phyloP scores from a whole-genome alignment of 1,140 invertebrate species.

The Proctacanthus coquilletti region DNA sequence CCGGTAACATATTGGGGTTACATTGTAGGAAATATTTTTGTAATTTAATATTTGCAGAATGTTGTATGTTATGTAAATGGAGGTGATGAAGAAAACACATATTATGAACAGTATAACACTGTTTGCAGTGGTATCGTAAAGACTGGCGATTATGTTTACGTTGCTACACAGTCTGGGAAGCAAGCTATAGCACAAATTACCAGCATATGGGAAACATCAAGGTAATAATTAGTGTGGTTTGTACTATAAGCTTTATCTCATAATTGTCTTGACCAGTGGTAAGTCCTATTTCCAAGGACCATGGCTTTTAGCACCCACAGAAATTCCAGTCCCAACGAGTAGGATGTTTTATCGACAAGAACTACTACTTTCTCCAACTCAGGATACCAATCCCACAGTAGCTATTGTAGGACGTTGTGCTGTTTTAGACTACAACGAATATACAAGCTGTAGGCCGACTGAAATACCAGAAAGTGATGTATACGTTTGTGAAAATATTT shows the following conservation, averaged over 20 bases:
- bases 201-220: slow-evolving; percentile 79
- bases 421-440: slow-evolving; percentile 83
- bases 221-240: slow-evolving; percentile 39
- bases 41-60: slow-evolving; percentile 7
- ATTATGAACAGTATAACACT: slow-evolving; percentile 86
- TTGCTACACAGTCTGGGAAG: slow-evolving; percentile 69
- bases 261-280: slow-evolving; percentile 41
- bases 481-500: slow-evolving; percentile 85
- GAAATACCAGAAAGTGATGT: slow-evolving; percentile 87
- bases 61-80: slow-evolving; percentile 54
- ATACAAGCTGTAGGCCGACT: slow-evolving; percentile 81
- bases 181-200: slow-evolving; percentile 89
- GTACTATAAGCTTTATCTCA: not conserved
- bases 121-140: slow-evolving; percentile 65
- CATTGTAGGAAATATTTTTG: not conserved
- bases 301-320: slow-evolving; percentile 76
- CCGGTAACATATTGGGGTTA: too few relatives aligned
- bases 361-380: slow-evolving; percentile 78
- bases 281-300: slow-evolving; percentile 86
- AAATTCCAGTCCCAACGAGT: slow-evolving; percentile 59
- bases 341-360: slow-evolving; percentile 90
- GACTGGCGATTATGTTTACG: slow-evolving; percentile 88
- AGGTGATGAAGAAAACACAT: slow-evolving; percentile 60
- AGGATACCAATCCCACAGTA: slow-evolving; percentile 79
- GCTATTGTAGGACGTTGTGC: slow-evolving; percentile 83